Evolutionary conservation across 2,797 vertebrate species (phyloP), one percentile per base, ranked within the genome.

Genomic region (Crocidura indochinensis): DNA sequence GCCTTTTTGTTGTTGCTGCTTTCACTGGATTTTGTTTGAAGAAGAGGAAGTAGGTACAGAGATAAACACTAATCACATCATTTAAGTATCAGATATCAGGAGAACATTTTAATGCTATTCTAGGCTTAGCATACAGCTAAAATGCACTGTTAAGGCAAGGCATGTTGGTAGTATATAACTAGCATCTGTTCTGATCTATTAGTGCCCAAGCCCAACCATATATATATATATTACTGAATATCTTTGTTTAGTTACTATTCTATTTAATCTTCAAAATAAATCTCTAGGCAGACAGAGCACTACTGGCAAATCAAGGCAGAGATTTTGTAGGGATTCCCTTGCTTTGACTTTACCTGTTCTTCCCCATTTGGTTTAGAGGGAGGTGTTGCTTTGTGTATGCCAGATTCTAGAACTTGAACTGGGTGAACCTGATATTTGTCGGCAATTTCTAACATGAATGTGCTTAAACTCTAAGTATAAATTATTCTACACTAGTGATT

Each of bases 151-250:
- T 62, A 60, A 60, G 15, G 56, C 15, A 44, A 65, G 69, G 44
- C 51, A 88, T 82, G 12, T 29, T 72, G 71, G 29, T 60, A 53
- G 78, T 91, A 93, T 91, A 92, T 49, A 84, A 31, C 73, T 90
- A 91, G 46, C 89, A 90, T 91, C 91, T 95, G 90, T 92, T 95
- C 87, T 62, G 75, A 90, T 85, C 84, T 91, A 27, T 53, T 56
- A 79, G 75, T 92, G 65, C 29, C 91, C 85, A 92, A 71, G 79
- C 79, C 87, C 84, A 46, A 47, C 24, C 72, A 89, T 83, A 90
- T 86, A 89, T 67, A 81, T 49, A 38, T 38, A 38, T 65, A 60
- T 87, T 90, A 84, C 86, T 93, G 85, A 95, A 92, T 91, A 92
- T 87, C 91, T 89, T 72, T 79, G 31, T 85, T 31, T 62, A 87